phyloP scores from a whole-genome alignment of 2,797 vertebrate species.

The Artibeus jamaicensis region DNA sequence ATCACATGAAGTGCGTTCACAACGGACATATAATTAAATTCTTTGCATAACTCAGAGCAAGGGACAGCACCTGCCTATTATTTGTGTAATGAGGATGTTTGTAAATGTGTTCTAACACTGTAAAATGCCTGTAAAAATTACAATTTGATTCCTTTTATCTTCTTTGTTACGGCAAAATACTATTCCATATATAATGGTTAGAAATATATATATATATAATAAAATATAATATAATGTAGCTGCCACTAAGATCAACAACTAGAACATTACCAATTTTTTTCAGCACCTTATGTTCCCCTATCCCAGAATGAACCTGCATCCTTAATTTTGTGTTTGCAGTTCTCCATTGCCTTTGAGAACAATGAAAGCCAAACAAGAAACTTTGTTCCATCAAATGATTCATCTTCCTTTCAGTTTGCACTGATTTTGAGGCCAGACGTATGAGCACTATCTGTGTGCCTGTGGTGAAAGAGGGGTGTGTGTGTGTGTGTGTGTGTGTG shows the following conservation, averaged over 20 bases:
- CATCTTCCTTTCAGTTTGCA: background rate
- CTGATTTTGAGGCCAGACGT: background rate
- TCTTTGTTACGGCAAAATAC: background rate
- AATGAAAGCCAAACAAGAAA: background rate
- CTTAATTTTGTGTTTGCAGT: background rate
- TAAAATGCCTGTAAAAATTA: background rate
- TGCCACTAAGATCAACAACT: background rate
- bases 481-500: too few species aligned
- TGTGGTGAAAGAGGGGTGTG: background rate
- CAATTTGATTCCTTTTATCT: background rate
- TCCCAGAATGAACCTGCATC: background rate
- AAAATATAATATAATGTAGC: background rate
- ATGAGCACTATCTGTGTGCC: background rate
- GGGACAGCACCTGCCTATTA: background rate
- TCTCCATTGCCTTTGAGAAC: background rate
- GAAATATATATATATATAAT: background rate
- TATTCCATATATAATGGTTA: background rate
- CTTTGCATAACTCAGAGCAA: background rate
- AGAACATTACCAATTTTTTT: background rate
- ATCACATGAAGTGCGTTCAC: background rate
- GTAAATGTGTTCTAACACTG: background rate
- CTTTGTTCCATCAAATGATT: background rate
- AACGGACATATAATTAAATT: background rate
- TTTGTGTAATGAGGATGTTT: background rate
- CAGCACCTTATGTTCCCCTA: background rate